These are phyloP conservation scores for Vandiemenella viatica DNA, from an alignment of 2,888 invertebrate species.

Conservation along the genomic window DNA sequence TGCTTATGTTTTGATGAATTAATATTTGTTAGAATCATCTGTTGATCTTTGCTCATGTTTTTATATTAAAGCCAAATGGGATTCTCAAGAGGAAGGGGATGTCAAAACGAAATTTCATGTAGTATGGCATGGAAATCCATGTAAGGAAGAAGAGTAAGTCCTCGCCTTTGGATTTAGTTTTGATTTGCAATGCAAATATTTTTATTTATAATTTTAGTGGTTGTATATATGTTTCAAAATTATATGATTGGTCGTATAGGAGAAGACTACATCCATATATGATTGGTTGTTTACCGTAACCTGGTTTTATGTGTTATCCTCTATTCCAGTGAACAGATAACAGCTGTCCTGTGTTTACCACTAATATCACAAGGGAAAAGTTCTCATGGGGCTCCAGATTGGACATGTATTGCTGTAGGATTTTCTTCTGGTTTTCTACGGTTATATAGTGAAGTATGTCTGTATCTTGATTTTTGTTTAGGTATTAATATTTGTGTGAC, in stretches of 20 bases:
- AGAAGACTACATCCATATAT: not conserved
- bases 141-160: slow-evolving; percentile 28
- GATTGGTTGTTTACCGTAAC: not conserved
- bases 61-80: slow-evolving; percentile 48
- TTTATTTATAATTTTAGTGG: not conserved
- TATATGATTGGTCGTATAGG: not conserved
- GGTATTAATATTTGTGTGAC: not conserved
- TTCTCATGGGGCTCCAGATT: slow-evolving; percentile 58
- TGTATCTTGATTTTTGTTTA: not conserved
- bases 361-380: slow-evolving; percentile 35
- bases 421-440: slow-evolving; percentile 69
- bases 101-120: slow-evolving; percentile 37
- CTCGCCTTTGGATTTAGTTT: not conserved
- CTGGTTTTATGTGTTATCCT: not conserved
- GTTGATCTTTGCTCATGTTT: too few species aligned
- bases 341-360: slow-evolving; percentile 35
- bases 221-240: not conserved
- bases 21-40: too few species aligned
- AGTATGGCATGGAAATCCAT: slow-evolving; percentile 40
- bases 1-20: too few species aligned
- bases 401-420: slow-evolving; percentile 84
- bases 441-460: slow-evolving; percentile 68
- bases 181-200: not conserved
- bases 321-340: slow-evolving; percentile 32
- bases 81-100: slow-evolving; percentile 29